Evolutionary conservation across 2,113 vertebrate genomes (phyloP).

Genomic region (Strix aluco): DNA sequence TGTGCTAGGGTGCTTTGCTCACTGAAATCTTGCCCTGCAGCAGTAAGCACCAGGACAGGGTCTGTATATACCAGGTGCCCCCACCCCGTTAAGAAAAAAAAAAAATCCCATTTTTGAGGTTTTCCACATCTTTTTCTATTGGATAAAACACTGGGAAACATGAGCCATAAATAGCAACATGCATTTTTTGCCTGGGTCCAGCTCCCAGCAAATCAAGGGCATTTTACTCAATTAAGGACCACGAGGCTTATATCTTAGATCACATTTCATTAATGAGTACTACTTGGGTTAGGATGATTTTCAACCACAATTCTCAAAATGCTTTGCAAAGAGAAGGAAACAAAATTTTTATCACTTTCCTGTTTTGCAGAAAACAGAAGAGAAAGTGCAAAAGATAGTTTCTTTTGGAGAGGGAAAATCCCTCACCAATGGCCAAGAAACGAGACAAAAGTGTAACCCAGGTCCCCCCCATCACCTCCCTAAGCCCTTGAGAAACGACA

Average conservation of each 20-base stretch:
- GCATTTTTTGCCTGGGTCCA: fast-evolving
- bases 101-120: neutral
- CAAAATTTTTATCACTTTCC: neutral
- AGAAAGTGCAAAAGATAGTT: neutral
- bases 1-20: neutral
- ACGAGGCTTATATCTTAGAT: neutral
- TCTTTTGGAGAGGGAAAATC: neutral
- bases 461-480: neutral
- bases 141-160: neutral
- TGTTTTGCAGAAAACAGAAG: neutral
- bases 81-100: neutral
- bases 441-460: neutral
- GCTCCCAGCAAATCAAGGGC: neutral
- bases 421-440: fast-evolving
- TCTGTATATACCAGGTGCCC: neutral
- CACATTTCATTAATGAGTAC: neutral
- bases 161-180: fast-evolving
- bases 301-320: neutral
- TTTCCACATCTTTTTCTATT: neutral
- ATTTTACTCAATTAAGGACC: neutral
- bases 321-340: neutral
- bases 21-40: neutral
- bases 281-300: neutral
- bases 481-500: neutral
- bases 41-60: fast-evolving